Evolutionary conservation across 2,888 invertebrate genomes (phyloP).

Genomic region (Callyntrura sp.): DNA sequence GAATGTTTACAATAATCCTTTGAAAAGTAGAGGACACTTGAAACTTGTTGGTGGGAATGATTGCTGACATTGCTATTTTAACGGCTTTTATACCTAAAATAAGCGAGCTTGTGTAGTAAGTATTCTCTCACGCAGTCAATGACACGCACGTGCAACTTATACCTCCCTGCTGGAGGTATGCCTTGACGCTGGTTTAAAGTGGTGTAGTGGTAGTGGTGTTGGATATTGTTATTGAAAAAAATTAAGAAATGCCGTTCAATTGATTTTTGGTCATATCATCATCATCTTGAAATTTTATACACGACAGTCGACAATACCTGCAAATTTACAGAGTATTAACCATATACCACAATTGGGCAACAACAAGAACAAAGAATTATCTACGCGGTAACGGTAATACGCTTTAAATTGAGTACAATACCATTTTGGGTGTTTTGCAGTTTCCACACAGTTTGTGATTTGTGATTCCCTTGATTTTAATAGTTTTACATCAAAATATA

Average conservation of each 20-base stretch:
- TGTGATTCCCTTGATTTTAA: neutral
- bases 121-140: neutral
- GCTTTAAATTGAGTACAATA: constrained; percentile 33
- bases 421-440: constrained; percentile 43
- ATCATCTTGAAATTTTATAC: neutral
- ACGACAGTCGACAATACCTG: neutral
- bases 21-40: neutral
- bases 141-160: neutral
- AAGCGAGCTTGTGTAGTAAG: neutral
- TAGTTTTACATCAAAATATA: too few species aligned
- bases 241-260: constrained; percentile 7
- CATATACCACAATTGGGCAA: constrained; percentile 40
- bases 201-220: too few species aligned
- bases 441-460: constrained; percentile 8
- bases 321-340: constrained; percentile 1
- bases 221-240: neutral
- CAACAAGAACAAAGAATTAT: constrained; percentile 31
- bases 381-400: neutral
- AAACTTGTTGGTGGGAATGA: constrained; percentile 3
- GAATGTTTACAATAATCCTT: neutral
- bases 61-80: neutral
- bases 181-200: neutral
- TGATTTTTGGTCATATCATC: neutral
- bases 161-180: constrained; percentile 14
- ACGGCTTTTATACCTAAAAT: constrained; percentile 51